Evolutionary conservation across 2,888 invertebrate species (phyloP).

Genomic region (Lottia scabra): DNA sequence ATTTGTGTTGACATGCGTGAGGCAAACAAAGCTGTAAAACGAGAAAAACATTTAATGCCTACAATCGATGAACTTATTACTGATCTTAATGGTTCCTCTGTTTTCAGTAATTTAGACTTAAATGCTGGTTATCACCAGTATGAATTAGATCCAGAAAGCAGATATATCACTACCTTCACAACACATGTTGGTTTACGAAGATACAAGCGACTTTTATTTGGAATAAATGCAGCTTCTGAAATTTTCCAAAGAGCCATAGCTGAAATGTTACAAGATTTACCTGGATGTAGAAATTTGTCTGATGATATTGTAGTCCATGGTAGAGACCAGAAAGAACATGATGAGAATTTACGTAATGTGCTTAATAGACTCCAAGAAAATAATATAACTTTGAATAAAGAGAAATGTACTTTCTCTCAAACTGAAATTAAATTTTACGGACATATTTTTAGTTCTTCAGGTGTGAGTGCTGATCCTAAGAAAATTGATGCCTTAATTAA

Average conservation of each 20-base stretch:
- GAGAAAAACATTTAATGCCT: conserved; percentile 26
- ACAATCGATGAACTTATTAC: conserved; percentile 36
- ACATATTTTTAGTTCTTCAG: too few species aligned
- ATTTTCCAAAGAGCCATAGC: conserved; percentile 28
- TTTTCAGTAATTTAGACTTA: conserved; percentile 45
- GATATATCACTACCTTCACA: conserved; percentile 45
- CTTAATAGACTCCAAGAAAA: too few species aligned
- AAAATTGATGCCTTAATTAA: too few species aligned
- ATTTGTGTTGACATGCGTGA: conserved; percentile 31
- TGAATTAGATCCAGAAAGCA: conserved; percentile 34
- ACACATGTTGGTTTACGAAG: conserved; percentile 37
- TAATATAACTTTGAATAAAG: too few species aligned
- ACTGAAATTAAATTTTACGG: too few species aligned
- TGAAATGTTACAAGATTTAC: not conserved
- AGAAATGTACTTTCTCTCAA: too few species aligned
- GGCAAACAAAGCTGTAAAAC: conserved; percentile 27
- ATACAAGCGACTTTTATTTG: conserved; percentile 40
- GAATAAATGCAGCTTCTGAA: conserved; percentile 35
- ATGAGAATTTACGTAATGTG: too few species aligned
- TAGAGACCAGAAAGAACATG: too few species aligned
- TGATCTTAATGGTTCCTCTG: conserved; percentile 23
- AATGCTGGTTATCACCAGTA: conserved; percentile 43
- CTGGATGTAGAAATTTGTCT: too few species aligned
- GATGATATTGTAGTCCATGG: too few species aligned
- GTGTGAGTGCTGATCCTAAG: too few species aligned